These are phyloP conservation scores for Torymus texanus DNA, from an alignment of 2,888 invertebrate genomes.

Conservation along the genomic window DNA sequence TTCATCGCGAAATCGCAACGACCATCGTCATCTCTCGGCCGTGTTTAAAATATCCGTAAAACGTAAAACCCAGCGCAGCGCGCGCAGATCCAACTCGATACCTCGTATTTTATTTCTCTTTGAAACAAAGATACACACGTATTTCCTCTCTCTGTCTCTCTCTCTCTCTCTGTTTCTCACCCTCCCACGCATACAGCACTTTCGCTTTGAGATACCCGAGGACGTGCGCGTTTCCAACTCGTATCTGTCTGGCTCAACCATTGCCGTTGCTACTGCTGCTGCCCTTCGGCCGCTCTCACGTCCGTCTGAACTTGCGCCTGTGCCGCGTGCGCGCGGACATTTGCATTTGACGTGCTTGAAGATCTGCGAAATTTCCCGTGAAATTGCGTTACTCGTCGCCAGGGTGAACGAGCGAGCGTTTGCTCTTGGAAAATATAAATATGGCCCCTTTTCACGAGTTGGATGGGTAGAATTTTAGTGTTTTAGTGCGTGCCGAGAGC, in stretches of 20 bases:
- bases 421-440: conserved; percentile 42
- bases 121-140: conserved; percentile 35
- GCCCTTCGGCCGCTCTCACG: conserved; percentile 14
- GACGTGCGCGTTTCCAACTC: conserved; percentile 1
- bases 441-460: conserved; percentile 9
- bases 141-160: no score
- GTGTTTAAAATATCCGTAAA: no score
- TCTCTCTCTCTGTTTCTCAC: no score
- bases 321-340: conserved; percentile 32
- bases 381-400: conserved; percentile 45
- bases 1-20: no score
- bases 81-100: neutral
- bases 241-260: neutral
- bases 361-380: conserved; percentile 54
- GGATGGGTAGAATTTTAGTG: no score
- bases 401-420: neutral
- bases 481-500: no score
- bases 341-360: conserved; percentile 53
- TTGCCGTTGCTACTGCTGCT: conserved; percentile 10
- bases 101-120: conserved; percentile 45
- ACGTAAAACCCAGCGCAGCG: no score
- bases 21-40: no score
- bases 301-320: conserved; percentile 35
- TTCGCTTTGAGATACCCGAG: conserved; percentile 25
- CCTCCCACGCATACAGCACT: neutral